Percentiles rank a stretch among this genome's conserved stretches.
phyloP scores from a whole-genome alignment of 2,797 vertebrate genomes.

The Ficedula albicollis region DNA sequence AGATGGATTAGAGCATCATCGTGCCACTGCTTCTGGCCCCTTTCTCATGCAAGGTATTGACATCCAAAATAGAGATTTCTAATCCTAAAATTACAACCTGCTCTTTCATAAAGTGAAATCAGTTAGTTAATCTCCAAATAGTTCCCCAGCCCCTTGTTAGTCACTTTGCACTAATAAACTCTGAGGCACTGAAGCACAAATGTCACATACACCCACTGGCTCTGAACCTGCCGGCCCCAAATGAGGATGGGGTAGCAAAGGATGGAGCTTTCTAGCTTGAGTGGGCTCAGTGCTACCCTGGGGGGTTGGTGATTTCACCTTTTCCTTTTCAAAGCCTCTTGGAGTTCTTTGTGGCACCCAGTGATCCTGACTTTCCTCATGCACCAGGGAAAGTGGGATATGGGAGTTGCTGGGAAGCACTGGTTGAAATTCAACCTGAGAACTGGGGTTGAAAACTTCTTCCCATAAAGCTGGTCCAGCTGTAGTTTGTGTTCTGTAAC shows the following conservation, averaged over 20 bases:
- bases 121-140: neutral
- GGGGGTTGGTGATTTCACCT: neutral
- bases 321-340: neutral
- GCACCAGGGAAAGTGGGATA: accelerated
- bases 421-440: neutral
- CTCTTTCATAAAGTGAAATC: neutral
- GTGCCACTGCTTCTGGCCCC: neutral
- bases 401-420: accelerated
- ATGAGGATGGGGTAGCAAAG: neutral
- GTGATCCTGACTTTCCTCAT: neutral
- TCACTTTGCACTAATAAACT: neutral
- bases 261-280: neutral
- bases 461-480: neutral
- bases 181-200: neutral
- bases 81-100: neutral
- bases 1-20: accelerated
- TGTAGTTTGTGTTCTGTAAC: neutral
- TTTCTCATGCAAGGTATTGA: neutral
- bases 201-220: neutral
- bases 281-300: neutral
- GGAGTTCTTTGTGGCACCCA: accelerated
- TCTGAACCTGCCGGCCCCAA: neutral
- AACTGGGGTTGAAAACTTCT: neutral
- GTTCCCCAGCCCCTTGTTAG: neutral
- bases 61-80: neutral